phyloP scores from a whole-genome alignment of 2,113 vertebrate genomes.

The Hypocryptadius cinnamomeus region DNA sequence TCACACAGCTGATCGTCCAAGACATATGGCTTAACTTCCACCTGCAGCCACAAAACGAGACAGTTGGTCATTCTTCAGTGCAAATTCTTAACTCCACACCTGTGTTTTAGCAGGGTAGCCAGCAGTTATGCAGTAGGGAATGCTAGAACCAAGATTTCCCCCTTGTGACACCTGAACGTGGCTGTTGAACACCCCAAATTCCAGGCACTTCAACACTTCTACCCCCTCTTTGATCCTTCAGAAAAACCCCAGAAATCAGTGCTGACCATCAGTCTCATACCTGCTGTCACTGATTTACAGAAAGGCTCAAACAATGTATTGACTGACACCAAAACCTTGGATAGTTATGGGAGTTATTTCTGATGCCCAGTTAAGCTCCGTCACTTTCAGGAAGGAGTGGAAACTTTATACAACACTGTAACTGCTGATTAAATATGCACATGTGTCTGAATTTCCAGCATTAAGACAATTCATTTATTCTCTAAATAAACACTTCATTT shows the following conservation, averaged over 20 bases:
- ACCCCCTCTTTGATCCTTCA: background rate
- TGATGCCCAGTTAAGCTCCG: background rate
- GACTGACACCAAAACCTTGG: background rate
- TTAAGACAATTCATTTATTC: background rate
- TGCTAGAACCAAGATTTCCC: background rate
- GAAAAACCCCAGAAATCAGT: background rate
- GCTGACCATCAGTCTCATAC: background rate
- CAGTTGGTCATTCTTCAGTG: background rate
- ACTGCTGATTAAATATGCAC: background rate
- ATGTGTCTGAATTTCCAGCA: background rate
- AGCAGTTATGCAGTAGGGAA: background rate
- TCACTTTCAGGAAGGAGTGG: background rate
- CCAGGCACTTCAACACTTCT: background rate
- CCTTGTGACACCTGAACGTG: background rate
- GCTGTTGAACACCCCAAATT: background rate
- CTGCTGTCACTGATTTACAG: background rate
- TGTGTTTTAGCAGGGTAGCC: background rate
- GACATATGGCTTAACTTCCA: constrained; percentile 99
- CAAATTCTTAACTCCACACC: background rate
- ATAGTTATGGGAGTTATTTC: background rate
- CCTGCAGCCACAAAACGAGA: constrained; percentile 69
- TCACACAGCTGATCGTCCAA: constrained; percentile 99
- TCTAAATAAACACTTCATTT: background rate
- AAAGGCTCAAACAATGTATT: background rate
- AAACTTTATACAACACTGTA: background rate